phyloP scores from a whole-genome alignment of 1,140 invertebrate species.

The Scaptomyza pallida region DNA sequence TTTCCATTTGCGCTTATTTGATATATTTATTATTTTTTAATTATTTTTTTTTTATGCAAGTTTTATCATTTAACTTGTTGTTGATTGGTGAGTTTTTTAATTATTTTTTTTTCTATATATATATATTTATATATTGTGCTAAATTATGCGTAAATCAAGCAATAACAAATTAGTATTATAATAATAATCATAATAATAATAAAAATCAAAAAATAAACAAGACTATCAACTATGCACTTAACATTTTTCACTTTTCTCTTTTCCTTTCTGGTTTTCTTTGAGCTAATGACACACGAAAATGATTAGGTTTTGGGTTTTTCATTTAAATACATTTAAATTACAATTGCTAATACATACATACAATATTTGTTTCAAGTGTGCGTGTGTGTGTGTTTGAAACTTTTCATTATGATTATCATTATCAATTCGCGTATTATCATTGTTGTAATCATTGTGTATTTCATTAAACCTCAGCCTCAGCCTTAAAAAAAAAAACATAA shows the following conservation, averaged over 20 bases:
- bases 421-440: slow-evolving; percentile 42
- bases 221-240: slow-evolving; percentile 72
- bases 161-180: slow-evolving; percentile 62
- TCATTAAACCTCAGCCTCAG: slow-evolving; percentile 45
- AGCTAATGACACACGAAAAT: slow-evolving; percentile 59
- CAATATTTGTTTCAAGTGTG: slow-evolving; percentile 53
- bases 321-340: slow-evolving; percentile 80
- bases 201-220: slow-evolving; percentile 68
- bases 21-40: slow-evolving; percentile 51
- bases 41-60: slow-evolving; percentile 28
- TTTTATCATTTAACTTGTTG: slow-evolving; percentile 1
- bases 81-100: slow-evolving; percentile 7
- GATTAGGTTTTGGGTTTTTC: slow-evolving; percentile 37
- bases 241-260: slow-evolving; percentile 35
- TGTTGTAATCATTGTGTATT: slow-evolving; percentile 31
- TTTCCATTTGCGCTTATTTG: slow-evolving; percentile 71
- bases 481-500: slow-evolving; percentile 43
- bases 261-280: no score
- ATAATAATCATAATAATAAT: slow-evolving; percentile 47
- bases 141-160: slow-evolving; percentile 75
- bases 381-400: slow-evolving; percentile 44
- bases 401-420: slow-evolving; percentile 53
- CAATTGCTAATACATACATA: slow-evolving; percentile 80
- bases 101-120: slow-evolving; percentile 4
- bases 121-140: slow-evolving; percentile 64